Evolutionary conservation across 2,113 vertebrate genomes (phyloP), one percentile per base, ranked within the genome.

Genomic region (Mustelus asterias): DNA sequence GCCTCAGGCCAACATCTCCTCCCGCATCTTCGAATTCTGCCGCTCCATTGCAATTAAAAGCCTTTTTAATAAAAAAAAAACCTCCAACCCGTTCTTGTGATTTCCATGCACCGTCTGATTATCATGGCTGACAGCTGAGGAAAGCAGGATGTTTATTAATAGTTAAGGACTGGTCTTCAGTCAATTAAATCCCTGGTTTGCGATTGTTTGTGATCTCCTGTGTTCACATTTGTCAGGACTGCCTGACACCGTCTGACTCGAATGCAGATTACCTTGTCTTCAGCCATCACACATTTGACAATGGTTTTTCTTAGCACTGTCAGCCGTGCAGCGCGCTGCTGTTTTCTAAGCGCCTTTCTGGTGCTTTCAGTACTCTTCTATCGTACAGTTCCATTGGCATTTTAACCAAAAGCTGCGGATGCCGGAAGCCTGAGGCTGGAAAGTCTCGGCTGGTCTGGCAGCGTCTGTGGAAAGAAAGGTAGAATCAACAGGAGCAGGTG

Each of bases 141-240:
- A n/a, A 37, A 93, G 22, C 33, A 93, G 48, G 9, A 89, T 60
- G 48, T n/a, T 93, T 93, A 93, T 93, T 93, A n/a, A 65, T 93
- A 41, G 89, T 65, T 37, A 20, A 93, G n/a, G n/a, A n/a, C 60
- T 9, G 65, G 18, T 20, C 16, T 33, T 65, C 16, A 41, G 6
- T 65, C 89, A 65, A 41, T 93, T 67, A 37, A 33, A 37, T 93
- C n/a, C n/a, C 60, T 37, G 89, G 33, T 22, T 93, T n/a, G 33
- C 16, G 60, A 65, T 93, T 65, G 89, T 14, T 65, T 65, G 60
- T 65, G 89, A 65, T 93, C 37, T 83, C 20, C 37, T 41, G 16
- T 83, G 37, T 83, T 20, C 33, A 37, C n/a, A 93, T 92, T 16
- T 93, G 60, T 65, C 89, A 93, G 20, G 33, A 18, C 58, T 93